These are phyloP conservation scores for Actinernus sp. DNA, from an alignment of 92 coral and sea anemone genomes.

Conservation along the genomic window DNA sequence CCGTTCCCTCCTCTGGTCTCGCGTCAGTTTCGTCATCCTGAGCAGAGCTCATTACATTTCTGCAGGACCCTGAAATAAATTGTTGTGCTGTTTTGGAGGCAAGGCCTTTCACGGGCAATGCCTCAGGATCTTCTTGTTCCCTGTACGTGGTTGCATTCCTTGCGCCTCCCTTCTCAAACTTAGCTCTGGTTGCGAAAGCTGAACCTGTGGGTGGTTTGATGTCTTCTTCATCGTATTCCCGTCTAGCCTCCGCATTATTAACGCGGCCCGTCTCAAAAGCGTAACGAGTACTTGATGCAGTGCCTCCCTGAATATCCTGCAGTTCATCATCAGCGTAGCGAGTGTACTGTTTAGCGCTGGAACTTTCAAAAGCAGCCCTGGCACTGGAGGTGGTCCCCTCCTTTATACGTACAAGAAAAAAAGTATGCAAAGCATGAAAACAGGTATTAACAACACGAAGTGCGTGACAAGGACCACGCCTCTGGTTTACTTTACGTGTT, in stretches of 20 bases:
- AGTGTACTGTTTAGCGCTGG: conserved; percentile 4
- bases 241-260: conserved; percentile 39
- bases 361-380: conserved; percentile 56
- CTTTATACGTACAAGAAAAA: conserved; percentile 28
- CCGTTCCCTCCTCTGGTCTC: conserved; percentile 63
- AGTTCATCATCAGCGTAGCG: conserved; percentile 40
- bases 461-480: too few species aligned
- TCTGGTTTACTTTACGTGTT: too few species aligned
- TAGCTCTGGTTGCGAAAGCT: conserved; percentile 31
- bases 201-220: conserved; percentile 19
- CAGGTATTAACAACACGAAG: too few species aligned
- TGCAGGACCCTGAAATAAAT: conserved; percentile 52
- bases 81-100: conserved; percentile 38
- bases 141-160: conserved; percentile 37
- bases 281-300: conserved; percentile 63
- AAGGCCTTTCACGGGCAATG: conserved; percentile 35
- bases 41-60: conserved; percentile 34
- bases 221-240: conserved; percentile 43
- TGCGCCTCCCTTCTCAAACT: conserved; percentile 65
- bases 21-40: conserved; percentile 42
- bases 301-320: conserved; percentile 64
- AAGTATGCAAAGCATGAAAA: too few species aligned
- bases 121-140: conserved; percentile 27
- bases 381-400: conserved; percentile 83
- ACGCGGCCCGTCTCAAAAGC: conserved; percentile 61